Evolutionary conservation across 2,113 vertebrate species (phyloP), one percentile per base, ranked within the genome.

Genomic region (Labeo catla): DNA sequence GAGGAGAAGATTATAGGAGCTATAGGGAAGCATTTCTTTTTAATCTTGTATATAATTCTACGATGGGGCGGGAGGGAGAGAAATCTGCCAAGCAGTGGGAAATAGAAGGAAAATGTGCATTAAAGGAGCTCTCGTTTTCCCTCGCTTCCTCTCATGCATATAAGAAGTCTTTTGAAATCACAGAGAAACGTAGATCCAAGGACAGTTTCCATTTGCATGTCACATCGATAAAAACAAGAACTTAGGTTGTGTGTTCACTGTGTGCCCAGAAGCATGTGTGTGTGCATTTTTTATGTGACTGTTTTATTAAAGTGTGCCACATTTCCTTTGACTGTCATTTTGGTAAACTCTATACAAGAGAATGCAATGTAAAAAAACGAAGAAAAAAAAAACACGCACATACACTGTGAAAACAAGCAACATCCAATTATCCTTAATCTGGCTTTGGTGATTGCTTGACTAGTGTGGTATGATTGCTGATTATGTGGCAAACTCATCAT

Each of bases 381-480:
- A 85, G 70, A 54, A 85, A 79, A 59, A 65, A 6, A 45, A 57
- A 59, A 57, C 19, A 57, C 7, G 2, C 28, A 28, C 28, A 28
- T 2, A 81, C n/a, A 83, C 85, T 45, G 59, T 11, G 83, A 86
- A 86, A 83, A 23, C 54, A 45, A 87, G 72, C 70, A 77, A 34
- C 85, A 81, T 85, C 83, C 73, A 89, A 89, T 89, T 87, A 87
- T 89, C 39, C 61, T 57, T 79, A 86, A 78, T 77, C 49, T 74
- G 57, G 83, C 86, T 79, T 77, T 83, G 59, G 78, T 87, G 86
- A 87, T 89, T 86, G 85, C 78, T 87, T 87, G 28, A n/a, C 88
- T 89, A 63, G 49, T 73, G 70, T 66, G 76, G 19, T 63, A 72
- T 88, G 86, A 88, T 88, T 88, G 77, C 84, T 72, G 73, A 87